Evolutionary conservation across 2,113 vertebrate species (phyloP).

Genomic region (Pterocles orientalis): DNA sequence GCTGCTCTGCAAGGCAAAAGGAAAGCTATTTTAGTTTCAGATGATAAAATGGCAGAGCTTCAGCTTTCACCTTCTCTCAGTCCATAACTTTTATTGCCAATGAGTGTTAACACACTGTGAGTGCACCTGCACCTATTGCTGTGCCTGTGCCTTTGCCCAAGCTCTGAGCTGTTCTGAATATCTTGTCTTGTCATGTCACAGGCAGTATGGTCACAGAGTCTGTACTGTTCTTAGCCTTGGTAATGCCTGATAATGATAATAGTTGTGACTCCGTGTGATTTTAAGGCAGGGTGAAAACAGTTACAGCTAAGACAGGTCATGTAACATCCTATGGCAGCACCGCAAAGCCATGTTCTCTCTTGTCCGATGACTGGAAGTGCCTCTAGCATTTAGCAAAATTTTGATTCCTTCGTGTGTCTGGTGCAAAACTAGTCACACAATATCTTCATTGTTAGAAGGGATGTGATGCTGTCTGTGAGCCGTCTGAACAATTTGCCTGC

Average conservation of each 20-base stretch:
- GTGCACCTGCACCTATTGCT: no score
- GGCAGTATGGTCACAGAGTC: neutral
- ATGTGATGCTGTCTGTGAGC: neutral
- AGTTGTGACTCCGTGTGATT: neutral
- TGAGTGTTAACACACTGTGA: no score
- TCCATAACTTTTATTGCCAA: no score
- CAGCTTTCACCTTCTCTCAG: neutral
- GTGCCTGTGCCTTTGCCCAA: neutral
- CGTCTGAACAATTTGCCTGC: neutral
- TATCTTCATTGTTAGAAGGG: fast-evolving
- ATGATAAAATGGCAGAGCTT: neutral
- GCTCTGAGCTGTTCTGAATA: neutral
- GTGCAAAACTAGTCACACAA: neutral
- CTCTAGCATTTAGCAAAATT: neutral
- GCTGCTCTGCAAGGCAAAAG: neutral
- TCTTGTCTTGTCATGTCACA: neutral
- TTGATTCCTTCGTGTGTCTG: fast-evolving
- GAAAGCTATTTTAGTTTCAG: neutral
- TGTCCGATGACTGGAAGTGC: neutral
- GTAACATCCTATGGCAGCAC: neutral
- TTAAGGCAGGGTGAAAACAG: neutral
- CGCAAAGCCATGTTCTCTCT: neutral
- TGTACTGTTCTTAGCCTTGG: neutral
- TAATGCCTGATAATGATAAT: neutral
- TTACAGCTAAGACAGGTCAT: neutral